Percentiles rank a stretch among this genome's conserved stretches.
Evolutionary conservation across 2,113 vertebrate species (phyloP).

Genomic region (Siniperca knerii): DNA sequence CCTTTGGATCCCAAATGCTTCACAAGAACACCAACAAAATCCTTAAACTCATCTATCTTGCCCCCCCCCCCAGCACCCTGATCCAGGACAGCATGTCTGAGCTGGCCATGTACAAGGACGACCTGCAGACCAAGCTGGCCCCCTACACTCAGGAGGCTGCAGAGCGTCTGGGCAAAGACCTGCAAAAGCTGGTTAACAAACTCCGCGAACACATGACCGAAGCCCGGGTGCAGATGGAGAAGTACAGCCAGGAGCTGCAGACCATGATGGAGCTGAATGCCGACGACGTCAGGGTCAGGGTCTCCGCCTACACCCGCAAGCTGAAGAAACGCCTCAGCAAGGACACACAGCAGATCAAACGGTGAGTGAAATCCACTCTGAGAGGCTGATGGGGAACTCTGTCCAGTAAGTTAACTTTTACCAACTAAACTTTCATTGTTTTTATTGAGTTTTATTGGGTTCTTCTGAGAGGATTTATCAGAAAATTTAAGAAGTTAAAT

Average conservation of each 20-base stretch:
- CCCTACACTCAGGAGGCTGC: slow-evolving; percentile 75
- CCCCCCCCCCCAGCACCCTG: slow-evolving; percentile 71
- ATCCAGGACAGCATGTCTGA: slow-evolving; percentile 84
- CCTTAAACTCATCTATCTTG: neutral
- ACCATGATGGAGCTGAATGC: slow-evolving; percentile 83
- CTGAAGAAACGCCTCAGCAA: slow-evolving; percentile 85
- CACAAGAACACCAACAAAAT: neutral
- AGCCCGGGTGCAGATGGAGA: slow-evolving; percentile 64
- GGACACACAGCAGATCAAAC: slow-evolving; percentile 82
- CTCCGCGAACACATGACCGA: slow-evolving; percentile 77
- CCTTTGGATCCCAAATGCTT: neutral
- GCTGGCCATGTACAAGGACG: slow-evolving; percentile 73
- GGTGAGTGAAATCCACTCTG: slow-evolving; percentile 58
- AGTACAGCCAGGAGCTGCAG: slow-evolving; percentile 79
- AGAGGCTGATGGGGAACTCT: slow-evolving; percentile 27
- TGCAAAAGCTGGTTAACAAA: slow-evolving; percentile 63
- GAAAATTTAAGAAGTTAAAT: neutral
- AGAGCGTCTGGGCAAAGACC: slow-evolving; percentile 66
- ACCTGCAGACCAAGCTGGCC: slow-evolving; percentile 75
- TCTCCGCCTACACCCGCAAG: slow-evolving; percentile 80
- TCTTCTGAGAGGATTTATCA: too few relatives aligned
- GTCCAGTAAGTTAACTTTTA: neutral
- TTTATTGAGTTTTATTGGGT: neutral
- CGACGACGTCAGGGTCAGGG: slow-evolving; percentile 64
- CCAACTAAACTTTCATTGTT: neutral